Conservation (phyloP, 2,113 vertebrate species). For the Apaloderma vittatum region DNA sequence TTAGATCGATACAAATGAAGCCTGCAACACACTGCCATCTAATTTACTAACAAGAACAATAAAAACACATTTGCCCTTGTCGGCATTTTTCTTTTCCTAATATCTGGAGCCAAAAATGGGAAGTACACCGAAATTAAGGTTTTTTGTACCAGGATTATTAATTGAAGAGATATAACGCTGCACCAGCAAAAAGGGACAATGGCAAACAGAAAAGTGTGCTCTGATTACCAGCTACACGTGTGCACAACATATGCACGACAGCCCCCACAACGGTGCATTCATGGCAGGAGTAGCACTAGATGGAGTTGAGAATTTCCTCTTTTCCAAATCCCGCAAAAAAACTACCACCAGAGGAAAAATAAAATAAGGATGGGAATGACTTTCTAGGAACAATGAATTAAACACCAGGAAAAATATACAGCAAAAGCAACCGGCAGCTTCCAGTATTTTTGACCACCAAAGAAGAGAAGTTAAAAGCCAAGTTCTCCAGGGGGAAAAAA, state of each 20-base stretch:
- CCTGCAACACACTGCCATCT: neutral
- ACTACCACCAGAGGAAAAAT: neutral
- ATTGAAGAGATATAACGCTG: neutral
- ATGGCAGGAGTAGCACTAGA: neutral
- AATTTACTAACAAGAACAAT: neutral
- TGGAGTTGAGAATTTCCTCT: neutral
- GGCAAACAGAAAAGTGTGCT: neutral
- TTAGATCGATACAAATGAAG: neutral
- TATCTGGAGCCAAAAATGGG: neutral
- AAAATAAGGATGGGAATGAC: neutral
- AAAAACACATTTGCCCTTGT: neutral
- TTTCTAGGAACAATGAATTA: neutral
- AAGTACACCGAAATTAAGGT: neutral
- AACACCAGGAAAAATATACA: neutral
- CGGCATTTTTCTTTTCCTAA: neutral
- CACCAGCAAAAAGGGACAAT: neutral
- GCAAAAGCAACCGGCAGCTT: neutral
- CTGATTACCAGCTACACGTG: neutral
- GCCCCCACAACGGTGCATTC: neutral
- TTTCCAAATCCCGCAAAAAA: neutral
- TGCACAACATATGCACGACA: too few relatives aligned
- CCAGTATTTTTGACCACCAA: neutral
- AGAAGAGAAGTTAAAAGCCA: neutral
- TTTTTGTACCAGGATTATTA: neutral
- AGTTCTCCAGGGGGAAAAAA: neutral